These are phyloP conservation scores for Lepisosteus osseus DNA, from an alignment of 2,113 vertebrate species.

Conservation along the genomic window DNA sequence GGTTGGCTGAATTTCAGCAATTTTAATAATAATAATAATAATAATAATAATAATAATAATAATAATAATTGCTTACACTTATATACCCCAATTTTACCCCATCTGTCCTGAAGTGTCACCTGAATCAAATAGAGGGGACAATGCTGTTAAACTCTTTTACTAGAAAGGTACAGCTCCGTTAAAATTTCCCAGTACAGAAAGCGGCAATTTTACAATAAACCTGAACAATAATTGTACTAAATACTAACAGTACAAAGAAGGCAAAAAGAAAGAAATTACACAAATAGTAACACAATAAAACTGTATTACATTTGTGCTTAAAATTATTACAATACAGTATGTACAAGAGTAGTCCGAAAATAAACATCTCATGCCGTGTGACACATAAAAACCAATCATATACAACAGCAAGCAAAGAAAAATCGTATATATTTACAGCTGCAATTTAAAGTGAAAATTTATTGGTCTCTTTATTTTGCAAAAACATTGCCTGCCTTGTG, in stretches of 20 bases:
- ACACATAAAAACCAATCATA: slow-evolving; percentile 74
- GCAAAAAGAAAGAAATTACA: slow-evolving; percentile 59
- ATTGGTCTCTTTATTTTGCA: slow-evolving; percentile 26
- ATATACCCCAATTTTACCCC: too few species aligned
- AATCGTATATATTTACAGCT: slow-evolving; percentile 59
- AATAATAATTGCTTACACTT: too few species aligned
- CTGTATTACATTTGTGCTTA: slow-evolving; percentile 99
- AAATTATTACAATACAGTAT: slow-evolving; percentile 96
- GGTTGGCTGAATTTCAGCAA: too few species aligned
- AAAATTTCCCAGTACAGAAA: slow-evolving; percentile 76
- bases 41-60: too few species aligned
- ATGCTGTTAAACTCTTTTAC: slow-evolving; percentile 67
- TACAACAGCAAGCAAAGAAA: slow-evolving; percentile 73
- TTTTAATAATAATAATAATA: too few species aligned
- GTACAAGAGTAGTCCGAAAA: slow-evolving; percentile 90
- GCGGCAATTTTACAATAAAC: slow-evolving; percentile 73
- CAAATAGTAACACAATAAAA: slow-evolving; percentile 96
- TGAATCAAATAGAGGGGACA: slow-evolving; percentile 41
- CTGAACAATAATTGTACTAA: slow-evolving; percentile 79
- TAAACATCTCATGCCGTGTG: slow-evolving; percentile 96
- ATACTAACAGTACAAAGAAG: slow-evolving; percentile 77
- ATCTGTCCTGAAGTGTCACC: neutral
- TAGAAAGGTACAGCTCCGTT: slow-evolving; percentile 78
- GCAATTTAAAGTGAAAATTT: slow-evolving; percentile 53
- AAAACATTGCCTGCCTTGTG: slow-evolving; percentile 14